A percentile compares a stretch with the other conserved stretches of the same genome.
Evolutionary conservation across 2,888 invertebrate species (phyloP).

Genomic region (Hecatera dysodea): DNA sequence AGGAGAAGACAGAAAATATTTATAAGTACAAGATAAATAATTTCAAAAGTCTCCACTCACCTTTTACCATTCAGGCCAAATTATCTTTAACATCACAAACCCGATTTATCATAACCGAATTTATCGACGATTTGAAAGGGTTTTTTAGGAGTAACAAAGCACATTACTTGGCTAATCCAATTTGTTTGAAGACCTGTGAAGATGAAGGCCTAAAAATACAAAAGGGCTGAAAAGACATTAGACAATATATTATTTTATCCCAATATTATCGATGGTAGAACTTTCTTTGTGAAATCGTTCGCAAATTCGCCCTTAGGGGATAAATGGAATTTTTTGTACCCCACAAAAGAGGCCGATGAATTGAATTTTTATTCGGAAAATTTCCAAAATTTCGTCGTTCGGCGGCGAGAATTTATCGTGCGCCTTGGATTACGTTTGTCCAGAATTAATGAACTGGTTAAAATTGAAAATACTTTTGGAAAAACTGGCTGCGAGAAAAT

Average conservation of each 20-base stretch:
- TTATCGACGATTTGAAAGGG: conserved; percentile 26
- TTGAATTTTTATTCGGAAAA: conserved; percentile 57
- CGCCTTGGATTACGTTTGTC: conserved; percentile 30
- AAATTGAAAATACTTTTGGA: conserved; percentile 17
- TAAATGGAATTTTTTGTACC: conserved; percentile 49
- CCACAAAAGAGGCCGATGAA: conserved; percentile 62
- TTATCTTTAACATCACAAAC: neutral
- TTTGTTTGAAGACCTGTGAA: conserved; percentile 47
- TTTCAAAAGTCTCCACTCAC: conserved; percentile 3
- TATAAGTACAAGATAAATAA: neutral
- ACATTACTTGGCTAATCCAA: conserved; percentile 53
- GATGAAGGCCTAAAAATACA: conserved; percentile 45
- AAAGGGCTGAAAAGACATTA: conserved; percentile 52
- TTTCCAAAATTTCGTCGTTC: conserved; percentile 34
- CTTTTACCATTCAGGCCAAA: neutral
- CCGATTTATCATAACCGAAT: conserved; percentile 15
- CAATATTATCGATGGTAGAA: conserved; percentile 60
- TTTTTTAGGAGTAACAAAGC: conserved; percentile 30
- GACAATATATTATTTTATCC: conserved; percentile 55
- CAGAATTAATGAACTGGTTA: conserved; percentile 47
- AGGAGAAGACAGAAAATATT: neutral
- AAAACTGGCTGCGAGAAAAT: neutral
- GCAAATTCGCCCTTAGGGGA: conserved; percentile 59
- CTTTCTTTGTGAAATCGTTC: conserved; percentile 65
- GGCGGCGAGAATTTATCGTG: conserved; percentile 43